Base-by-base conservation (phyloP, 2,797 vertebrate species). In the Hipposideros larvatus region DNA sequence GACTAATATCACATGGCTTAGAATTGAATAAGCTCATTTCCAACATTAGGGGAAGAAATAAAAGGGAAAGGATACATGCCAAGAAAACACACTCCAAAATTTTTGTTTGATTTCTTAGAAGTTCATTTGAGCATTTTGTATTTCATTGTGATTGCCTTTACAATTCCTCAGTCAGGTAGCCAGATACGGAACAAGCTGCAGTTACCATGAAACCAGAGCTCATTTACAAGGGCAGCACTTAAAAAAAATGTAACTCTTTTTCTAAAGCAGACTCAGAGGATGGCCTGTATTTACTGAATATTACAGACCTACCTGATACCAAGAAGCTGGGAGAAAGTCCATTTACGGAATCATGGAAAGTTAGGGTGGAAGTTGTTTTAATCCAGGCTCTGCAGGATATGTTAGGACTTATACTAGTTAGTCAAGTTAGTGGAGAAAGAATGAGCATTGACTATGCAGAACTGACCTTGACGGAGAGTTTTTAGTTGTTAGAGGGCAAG, bases 21-120 rank as follows among this genome's bases (percentile, higher is more conserved):
- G n/a, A 91, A 59, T 11, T 77, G 66, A 95, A 90, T 83, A 95
- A 48, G 21, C 19, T 80, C 13, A 79, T 80, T 95, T 93, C 34
- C 51, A 93, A 77, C 28, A 66, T 37, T 14, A 46, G 34, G 13
- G 11, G 22, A 87, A 85, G 34, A 78, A 24, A 91, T 90, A 82
- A 82, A 97, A 85, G 37, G 31, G 37, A 66, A 93, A 71, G 57
- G 3, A 24, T 34, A 87, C 73, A 74, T 91, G n/a, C 51, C 28
- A 83, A 88, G 41, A 85, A 84, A 91, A 86, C 7, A 63, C 57
- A 71, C 31, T 48, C 13, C 7, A 31, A 82, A 48, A 19, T 22
- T 73, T 77, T 37, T 55, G 37, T 95, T 88, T 85, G 63, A 71
- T 91, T 94, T 86, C 37, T 78, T 83, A 24, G 28, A 93, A 53